Evolutionary conservation across 1,140 invertebrate species (phyloP).

Genomic region (Diorhabda elongata): DNA sequence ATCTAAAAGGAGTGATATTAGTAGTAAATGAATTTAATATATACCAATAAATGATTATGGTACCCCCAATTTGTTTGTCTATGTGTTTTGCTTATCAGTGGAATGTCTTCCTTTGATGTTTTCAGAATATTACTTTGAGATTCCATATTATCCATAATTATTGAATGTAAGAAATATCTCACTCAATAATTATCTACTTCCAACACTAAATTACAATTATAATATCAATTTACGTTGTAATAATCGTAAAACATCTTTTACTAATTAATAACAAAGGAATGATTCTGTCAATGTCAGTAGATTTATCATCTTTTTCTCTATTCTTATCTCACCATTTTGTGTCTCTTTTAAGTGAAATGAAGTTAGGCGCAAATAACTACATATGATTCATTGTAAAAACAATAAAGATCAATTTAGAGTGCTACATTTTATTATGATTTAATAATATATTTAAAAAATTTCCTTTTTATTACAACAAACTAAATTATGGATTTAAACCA

Average conservation of each 20-base stretch:
- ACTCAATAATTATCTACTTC: not conserved
- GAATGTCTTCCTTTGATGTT: conserved; percentile 61
- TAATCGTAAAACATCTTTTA: not conserved
- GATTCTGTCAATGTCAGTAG: not conserved
- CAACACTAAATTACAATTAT: not conserved
- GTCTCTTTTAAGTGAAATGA: too few species aligned
- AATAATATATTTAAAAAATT: too few species aligned
- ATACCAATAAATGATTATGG: not conserved
- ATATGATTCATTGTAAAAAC: too few species aligned
- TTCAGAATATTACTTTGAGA: conserved; percentile 54
- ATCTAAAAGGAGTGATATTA: conserved; percentile 51
- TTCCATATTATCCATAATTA: conserved; percentile 45
- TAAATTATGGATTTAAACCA: too few species aligned
- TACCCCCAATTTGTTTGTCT: conserved; percentile 49
- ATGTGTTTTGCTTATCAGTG: conserved; percentile 56
- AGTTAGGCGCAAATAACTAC: too few species aligned
- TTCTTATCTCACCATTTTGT: too few species aligned
- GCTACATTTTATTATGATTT: too few species aligned
- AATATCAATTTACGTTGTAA: not conserved
- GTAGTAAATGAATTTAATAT: not conserved
- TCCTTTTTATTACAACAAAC: too few species aligned
- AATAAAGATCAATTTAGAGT: too few species aligned
- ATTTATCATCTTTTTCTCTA: not conserved
- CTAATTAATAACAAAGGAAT: not conserved
- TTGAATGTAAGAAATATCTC: not conserved